Conservation (phyloP, 2,888 invertebrate species). For the Sepiola atlantica region DNA sequence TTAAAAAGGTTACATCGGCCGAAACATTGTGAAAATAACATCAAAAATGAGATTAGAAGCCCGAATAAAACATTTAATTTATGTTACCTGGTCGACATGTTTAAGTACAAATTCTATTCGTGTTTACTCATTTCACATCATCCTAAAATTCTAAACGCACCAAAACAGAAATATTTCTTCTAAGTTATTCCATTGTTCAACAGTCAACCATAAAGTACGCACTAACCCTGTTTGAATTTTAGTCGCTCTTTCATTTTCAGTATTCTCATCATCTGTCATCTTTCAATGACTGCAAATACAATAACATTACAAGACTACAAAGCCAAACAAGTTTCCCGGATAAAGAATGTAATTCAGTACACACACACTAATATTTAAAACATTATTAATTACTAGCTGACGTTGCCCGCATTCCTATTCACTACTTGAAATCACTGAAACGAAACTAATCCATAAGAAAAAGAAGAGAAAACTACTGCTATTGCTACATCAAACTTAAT, state of each 20-base stretch:
- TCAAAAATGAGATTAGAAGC: too few relatives aligned
- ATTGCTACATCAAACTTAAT: too few relatives aligned
- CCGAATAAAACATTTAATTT: too few relatives aligned
- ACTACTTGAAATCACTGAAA: too few relatives aligned
- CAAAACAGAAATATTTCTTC: background rate
- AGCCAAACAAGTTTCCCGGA: background rate
- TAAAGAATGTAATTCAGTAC: background rate
- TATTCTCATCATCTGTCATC: background rate
- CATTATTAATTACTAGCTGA: too few relatives aligned
- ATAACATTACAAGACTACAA: background rate
- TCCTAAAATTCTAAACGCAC: background rate
- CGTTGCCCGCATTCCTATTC: too few relatives aligned
- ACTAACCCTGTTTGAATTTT: background rate
- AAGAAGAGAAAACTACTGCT: too few relatives aligned
- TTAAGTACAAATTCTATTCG: background rate
- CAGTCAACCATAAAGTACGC: background rate
- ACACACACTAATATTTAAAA: too few relatives aligned
- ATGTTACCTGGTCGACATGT: too few relatives aligned
- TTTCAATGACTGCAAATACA: background rate
- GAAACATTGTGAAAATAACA: too few relatives aligned
- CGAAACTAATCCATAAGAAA: too few relatives aligned
- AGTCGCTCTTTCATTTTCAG: background rate
- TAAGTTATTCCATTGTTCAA: background rate
- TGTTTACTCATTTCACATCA: background rate
- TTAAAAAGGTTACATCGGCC: too few relatives aligned